phyloP scores from a whole-genome alignment of 2,113 vertebrate species.

The Calidris pygmaea region DNA sequence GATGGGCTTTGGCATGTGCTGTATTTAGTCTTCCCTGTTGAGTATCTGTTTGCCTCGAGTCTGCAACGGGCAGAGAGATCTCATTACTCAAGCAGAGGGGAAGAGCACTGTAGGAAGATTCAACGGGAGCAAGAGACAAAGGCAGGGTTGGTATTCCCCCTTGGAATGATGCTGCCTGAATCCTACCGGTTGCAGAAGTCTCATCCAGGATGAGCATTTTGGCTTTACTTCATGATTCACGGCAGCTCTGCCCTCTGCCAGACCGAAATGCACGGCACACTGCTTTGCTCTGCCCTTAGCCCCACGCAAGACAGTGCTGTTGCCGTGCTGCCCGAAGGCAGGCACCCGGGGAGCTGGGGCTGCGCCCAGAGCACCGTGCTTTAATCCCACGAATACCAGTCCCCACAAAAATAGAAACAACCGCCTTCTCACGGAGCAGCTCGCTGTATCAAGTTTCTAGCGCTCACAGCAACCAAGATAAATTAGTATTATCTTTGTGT shows the following conservation, averaged over 20 bases:
- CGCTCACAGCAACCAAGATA: neutral
- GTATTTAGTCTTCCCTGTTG: neutral
- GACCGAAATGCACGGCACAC: neutral
- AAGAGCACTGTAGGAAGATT: neutral
- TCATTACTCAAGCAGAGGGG: neutral
- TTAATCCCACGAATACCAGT: slow-evolving; percentile 21
- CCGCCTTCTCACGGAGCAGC: neutral
- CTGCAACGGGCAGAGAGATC: neutral
- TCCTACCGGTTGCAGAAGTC: neutral
- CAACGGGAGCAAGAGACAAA: neutral
- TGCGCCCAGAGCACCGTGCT: neutral
- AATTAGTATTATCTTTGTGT: neutral
- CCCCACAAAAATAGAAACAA: slow-evolving; percentile 52
- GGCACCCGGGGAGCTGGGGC: neutral
- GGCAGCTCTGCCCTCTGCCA: neutral
- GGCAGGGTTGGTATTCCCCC: neutral
- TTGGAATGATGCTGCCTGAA: neutral
- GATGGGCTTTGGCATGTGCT: neutral
- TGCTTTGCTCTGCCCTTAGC: neutral
- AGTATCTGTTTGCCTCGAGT: neutral
- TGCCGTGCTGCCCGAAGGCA: neutral
- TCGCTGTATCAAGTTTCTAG: slow-evolving; percentile 35
- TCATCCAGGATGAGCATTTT: neutral
- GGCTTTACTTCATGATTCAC: neutral
- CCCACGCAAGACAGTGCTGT: neutral